Base-by-base conservation (phyloP, 2,797 vertebrate species). In the Pterois miles region DNA sequence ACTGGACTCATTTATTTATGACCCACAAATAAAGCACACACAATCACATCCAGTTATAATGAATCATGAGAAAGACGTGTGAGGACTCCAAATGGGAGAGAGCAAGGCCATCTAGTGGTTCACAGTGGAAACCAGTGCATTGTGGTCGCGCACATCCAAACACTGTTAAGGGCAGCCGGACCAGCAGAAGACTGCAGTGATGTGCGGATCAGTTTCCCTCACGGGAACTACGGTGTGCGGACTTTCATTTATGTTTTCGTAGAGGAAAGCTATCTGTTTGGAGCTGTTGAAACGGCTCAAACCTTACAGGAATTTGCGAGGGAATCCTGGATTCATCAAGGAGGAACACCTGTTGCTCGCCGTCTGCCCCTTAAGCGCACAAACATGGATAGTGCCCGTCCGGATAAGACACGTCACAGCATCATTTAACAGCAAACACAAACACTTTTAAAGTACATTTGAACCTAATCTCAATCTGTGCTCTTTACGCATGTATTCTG, bases 21-120 rank as follows among this genome's bases (percentile, higher is more conserved):
- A 34, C 6, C 53, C 27, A 5, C 5, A 6, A 16, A 9, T 43
- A 1, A 56, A 20, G 22, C 2, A 3, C 4, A 4, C 18, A 25
- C 8, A 5, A 22, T 62, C n/a, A 8, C 46, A 53, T 50, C 3
- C 16, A 29, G 4, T 59, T 50, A 34, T 48, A 18, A 48, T 7
- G n/a, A 59, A 33, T 48, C 46, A 48, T 7, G n/a, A 59, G 11
- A 20, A n/a, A 13, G 57, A 74, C 23, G 40, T 72, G 72, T 22
- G 8, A 38, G 23, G 78, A 76, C 33, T 77, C n/a, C 8, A 67
- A 38, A 86, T 64, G 11, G 71, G 34, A 29, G 29, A 7, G 68
- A 68, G 33, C 23, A 11, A 31, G 27, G 69, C 74, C 76, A 81
- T 76, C 81, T 86, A 74, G 83, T 74, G 83, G 77, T 31, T 38